Percentiles rank a stretch among this genome's conserved stretches.
Evolutionary conservation across 1,140 invertebrate species (phyloP).

Genomic region (Holcopasites calliopsidis): DNA sequence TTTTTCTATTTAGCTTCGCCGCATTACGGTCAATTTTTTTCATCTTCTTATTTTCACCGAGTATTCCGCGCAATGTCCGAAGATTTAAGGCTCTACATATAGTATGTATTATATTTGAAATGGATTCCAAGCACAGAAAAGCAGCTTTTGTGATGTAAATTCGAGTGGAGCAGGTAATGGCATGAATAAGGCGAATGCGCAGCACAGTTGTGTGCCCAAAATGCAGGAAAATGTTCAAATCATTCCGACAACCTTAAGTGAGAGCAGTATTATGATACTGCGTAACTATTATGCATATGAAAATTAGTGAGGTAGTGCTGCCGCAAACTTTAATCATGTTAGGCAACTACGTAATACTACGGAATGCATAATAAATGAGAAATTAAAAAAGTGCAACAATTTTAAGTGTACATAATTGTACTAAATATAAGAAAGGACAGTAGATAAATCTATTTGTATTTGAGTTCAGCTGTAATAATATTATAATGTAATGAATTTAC

Average conservation of each 20-base stretch:
- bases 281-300: not conserved
- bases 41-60: no score
- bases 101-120: no score
- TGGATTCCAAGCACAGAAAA: not conserved
- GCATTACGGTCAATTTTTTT: not conserved
- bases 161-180: not conserved
- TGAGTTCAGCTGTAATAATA: no score
- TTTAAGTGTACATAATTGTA: no score
- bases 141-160: constrained; percentile 3
- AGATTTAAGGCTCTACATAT: not conserved
- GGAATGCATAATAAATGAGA: not conserved
- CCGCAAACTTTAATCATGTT: not conserved
- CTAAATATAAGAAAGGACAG: no score
- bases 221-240: not conserved
- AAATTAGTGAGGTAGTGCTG: not conserved
- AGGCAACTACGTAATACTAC: not conserved
- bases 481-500: no score
- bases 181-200: not conserved
- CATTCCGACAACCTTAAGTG: not conserved
- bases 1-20: not conserved
- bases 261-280: not conserved
- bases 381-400: no score
- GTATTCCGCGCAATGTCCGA: no score
- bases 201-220: not conserved
- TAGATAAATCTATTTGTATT: no score